Conservation (phyloP, 1,140 invertebrate species). For the Euborellia annulipes region DNA sequence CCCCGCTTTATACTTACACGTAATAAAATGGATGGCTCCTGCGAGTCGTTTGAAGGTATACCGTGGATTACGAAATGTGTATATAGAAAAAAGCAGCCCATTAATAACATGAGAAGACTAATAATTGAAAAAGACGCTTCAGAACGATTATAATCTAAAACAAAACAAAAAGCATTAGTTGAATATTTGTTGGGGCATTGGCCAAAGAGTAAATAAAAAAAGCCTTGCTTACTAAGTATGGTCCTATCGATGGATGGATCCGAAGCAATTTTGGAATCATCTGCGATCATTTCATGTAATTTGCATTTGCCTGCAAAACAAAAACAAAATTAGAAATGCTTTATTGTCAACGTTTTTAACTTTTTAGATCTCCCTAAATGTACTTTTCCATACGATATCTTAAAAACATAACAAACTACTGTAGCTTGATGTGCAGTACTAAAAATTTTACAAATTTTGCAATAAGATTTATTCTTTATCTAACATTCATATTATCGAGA, state of each 20-base stretch:
- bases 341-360: too few relatives aligned
- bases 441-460: too few relatives aligned
- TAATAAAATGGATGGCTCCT: constrained; percentile 67
- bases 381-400: too few relatives aligned
- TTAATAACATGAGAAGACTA: constrained; percentile 57
- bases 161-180: too few relatives aligned
- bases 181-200: too few relatives aligned
- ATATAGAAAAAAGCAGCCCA: constrained; percentile 71
- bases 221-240: constrained; percentile 36
- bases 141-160: constrained; percentile 64
- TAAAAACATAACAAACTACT: too few relatives aligned
- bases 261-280: constrained; percentile 29
- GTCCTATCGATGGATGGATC: constrained; percentile 37
- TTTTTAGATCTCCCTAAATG: too few relatives aligned
- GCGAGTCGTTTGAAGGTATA: constrained; percentile 82
- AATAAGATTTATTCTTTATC: too few relatives aligned
- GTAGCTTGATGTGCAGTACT: too few relatives aligned
- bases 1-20: constrained; percentile 56
- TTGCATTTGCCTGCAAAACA: constrained; percentile 38
- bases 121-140: constrained; percentile 73
- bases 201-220: too few relatives aligned
- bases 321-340: too few relatives aligned
- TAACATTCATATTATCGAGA: too few relatives aligned
- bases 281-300: constrained; percentile 41
- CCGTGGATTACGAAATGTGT: constrained; percentile 68